Percentiles rank a stretch among this genome's conserved stretches.
These are phyloP conservation scores for Drosophila pruinosa DNA, from an alignment of 1,140 invertebrate genomes.

Conservation along the genomic window DNA sequence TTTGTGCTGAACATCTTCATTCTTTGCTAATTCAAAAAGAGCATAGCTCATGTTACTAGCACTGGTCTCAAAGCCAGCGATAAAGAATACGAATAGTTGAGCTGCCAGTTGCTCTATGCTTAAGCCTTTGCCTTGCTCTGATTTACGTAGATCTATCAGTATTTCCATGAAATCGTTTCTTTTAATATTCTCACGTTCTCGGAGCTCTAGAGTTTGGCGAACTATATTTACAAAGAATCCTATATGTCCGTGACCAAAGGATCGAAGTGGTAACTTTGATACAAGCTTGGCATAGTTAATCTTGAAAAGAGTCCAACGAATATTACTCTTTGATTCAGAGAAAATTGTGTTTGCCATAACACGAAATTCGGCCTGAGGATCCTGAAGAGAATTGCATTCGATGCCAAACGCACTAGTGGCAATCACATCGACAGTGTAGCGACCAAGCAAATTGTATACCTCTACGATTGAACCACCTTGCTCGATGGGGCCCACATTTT, in stretches of 20 bases:
- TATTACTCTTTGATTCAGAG: neutral
- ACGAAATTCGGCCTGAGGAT: slow-evolving; percentile 84
- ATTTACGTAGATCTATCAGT: slow-evolving; percentile 82
- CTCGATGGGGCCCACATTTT: slow-evolving; percentile 5
- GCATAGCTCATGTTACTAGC: slow-evolving; percentile 82
- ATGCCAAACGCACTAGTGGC: slow-evolving; percentile 86
- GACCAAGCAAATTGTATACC: slow-evolving; percentile 42
- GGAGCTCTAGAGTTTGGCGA: slow-evolving; percentile 82
- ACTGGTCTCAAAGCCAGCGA: slow-evolving; percentile 86
- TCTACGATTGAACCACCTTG: slow-evolving; percentile 14
- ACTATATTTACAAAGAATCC: slow-evolving; percentile 83
- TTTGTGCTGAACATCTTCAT: neutral
- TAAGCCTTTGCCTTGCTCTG: slow-evolving; percentile 42
- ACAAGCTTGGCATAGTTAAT: neutral
- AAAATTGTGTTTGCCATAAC: slow-evolving; percentile 11
- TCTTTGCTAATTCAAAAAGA: neutral
- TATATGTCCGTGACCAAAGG: slow-evolving; percentile 1
- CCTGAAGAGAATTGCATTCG: slow-evolving; percentile 83
- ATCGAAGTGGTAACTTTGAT: neutral
- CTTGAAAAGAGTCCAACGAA: slow-evolving; percentile 27
- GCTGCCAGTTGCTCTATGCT: slow-evolving; percentile 64
- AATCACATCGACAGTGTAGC: slow-evolving; percentile 79
- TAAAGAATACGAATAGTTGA: slow-evolving; percentile 84
- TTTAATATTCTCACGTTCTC: slow-evolving; percentile 82
- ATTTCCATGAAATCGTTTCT: slow-evolving; percentile 85